Conservation (phyloP, 2,113 vertebrate species). For the Heloderma charlesbogerti region DNA sequence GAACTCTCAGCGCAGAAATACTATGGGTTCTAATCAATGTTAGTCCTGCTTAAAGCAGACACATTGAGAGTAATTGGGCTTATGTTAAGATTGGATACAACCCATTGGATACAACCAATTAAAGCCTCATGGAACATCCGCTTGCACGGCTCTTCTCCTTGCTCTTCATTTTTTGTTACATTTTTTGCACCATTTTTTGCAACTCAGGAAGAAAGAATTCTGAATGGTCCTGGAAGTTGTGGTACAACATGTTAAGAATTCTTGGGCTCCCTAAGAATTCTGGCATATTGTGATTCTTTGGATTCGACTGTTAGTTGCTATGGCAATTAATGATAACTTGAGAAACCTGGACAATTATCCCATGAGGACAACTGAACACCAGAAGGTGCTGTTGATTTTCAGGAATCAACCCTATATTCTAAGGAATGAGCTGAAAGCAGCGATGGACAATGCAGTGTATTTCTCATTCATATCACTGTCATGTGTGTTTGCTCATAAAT, state of each 20-base stretch:
- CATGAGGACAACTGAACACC: neutral
- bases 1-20: too few species aligned
- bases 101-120: too few species aligned
- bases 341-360: neutral
- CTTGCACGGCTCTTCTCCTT: neutral
- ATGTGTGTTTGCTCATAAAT: neutral
- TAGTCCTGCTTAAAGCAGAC: too few species aligned
- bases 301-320: neutral
- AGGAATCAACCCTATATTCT: too few species aligned
- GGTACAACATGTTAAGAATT: neutral
- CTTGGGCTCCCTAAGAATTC: neutral
- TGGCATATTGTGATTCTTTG: neutral
- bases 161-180: neutral
- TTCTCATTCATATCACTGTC: too few species aligned
- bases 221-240: neutral
- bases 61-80: too few species aligned
- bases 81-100: too few species aligned
- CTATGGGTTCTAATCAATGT: too few species aligned
- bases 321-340: neutral
- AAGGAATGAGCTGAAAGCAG: too few species aligned
- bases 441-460: too few species aligned
- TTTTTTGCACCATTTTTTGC: too few species aligned
- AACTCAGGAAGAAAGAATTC: neutral
- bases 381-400: neutral
- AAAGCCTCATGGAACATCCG: neutral